Evolutionary conservation across 2,113 vertebrate species (phyloP).

Genomic region (Takifugu flavidus): DNA sequence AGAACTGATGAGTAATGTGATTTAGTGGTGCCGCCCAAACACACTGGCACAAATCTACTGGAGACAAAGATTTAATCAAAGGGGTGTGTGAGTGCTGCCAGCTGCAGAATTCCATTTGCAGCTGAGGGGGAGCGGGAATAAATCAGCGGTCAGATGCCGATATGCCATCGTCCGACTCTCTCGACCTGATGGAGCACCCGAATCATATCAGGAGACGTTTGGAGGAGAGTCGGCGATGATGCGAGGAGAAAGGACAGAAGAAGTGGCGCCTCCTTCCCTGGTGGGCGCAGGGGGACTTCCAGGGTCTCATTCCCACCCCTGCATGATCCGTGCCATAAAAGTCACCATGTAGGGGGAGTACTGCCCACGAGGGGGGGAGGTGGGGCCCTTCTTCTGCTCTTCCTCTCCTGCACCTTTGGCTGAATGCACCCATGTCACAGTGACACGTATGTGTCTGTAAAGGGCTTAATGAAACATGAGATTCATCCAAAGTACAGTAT

Average conservation of each 20-base stretch:
- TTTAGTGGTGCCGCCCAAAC: constrained; percentile 34
- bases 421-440: constrained; percentile 25
- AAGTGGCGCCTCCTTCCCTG: constrained; percentile 38
- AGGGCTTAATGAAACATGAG: constrained; percentile 43
- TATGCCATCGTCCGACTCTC: constrained; percentile 56
- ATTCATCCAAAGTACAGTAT: constrained; percentile 21
- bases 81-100: constrained; percentile 20
- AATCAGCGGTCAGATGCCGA: constrained; percentile 63
- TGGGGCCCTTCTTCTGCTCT: neutral
- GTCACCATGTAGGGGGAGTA: constrained; percentile 18
- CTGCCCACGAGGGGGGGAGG: neutral
- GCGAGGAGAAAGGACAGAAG: constrained; percentile 1
- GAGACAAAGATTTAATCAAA: constrained; percentile 46
- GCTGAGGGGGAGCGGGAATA: constrained; percentile 38
- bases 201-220: constrained; percentile 61
- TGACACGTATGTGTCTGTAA: constrained; percentile 37
- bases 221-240: constrained; percentile 48
- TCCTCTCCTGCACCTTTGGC: constrained; percentile 11
- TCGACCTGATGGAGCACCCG: constrained; percentile 60
- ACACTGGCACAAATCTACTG: constrained; percentile 23
- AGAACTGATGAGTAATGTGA: constrained; percentile 12
- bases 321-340: constrained; percentile 19
- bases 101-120: constrained; percentile 38
- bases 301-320: constrained; percentile 18
- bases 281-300: constrained; percentile 15